phyloP scores from a whole-genome alignment of 2,113 vertebrate genomes.

The Strix uralensis region DNA sequence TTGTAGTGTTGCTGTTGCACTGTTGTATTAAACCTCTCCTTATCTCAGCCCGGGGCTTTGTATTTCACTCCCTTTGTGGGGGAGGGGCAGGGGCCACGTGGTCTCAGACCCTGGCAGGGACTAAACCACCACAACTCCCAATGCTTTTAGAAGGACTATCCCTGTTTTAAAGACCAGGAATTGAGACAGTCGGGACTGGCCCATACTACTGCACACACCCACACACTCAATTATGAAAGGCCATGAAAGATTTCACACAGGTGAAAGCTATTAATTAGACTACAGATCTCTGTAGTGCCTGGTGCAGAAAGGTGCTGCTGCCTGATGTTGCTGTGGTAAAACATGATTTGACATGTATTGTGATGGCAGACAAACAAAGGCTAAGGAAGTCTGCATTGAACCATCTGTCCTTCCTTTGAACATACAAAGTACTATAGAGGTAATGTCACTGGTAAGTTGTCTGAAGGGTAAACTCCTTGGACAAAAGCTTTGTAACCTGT shows the following conservation, averaged over 20 bases:
- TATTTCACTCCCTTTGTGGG: too few species aligned
- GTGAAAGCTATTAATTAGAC: not conserved
- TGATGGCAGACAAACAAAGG: not conserved
- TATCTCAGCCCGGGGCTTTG: too few species aligned
- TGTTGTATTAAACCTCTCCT: too few species aligned
- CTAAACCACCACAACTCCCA: not conserved
- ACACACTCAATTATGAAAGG: not conserved
- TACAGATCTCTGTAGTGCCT: not conserved
- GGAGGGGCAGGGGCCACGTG: too few species aligned
- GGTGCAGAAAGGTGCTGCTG: not conserved
- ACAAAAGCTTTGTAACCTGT: not conserved
- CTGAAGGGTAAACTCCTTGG: not conserved
- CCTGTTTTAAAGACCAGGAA: not conserved
- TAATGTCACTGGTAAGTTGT: not conserved
- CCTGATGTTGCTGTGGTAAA: not conserved
- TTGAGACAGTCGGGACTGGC: not conserved
- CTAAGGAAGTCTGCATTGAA: not conserved
- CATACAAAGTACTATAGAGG: not conserved
- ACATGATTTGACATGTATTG: not conserved
- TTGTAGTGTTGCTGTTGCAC: too few species aligned
- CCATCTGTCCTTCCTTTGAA: not conserved
- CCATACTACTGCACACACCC: accelerated
- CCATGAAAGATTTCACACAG: accelerated
- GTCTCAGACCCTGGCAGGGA: too few species aligned
- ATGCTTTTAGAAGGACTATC: not conserved